phyloP scores from a whole-genome alignment of 2,888 invertebrate species.

The Nebria brevicollis region DNA sequence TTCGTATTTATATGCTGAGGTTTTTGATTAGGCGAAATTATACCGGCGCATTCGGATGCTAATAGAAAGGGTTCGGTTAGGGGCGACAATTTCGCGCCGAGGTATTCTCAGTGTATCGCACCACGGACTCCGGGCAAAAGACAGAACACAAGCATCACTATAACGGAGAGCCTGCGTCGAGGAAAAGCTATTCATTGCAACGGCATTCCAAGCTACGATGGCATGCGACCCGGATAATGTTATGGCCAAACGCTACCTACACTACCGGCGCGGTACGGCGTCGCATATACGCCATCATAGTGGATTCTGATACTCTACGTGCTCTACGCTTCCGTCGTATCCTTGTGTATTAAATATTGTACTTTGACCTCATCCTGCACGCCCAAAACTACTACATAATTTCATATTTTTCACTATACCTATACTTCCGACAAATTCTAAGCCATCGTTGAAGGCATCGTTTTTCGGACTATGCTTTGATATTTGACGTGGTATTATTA shows the following conservation, averaged over 20 bases:
- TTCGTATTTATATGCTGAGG: slow-evolving; percentile 17
- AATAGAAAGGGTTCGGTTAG: slow-evolving; percentile 24
- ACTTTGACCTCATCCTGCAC: not conserved
- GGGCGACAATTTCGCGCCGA: slow-evolving; percentile 14
- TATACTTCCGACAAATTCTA: slow-evolving; percentile 8
- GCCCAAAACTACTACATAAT: not conserved
- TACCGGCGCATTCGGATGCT: slow-evolving; percentile 24
- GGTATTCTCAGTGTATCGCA: slow-evolving; percentile 36
- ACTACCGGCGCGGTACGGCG: not conserved
- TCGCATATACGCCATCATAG: not conserved
- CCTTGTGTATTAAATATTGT: not conserved
- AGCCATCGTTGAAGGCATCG: too few relatives aligned
- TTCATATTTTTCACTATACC: not conserved
- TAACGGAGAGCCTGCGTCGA: not conserved
- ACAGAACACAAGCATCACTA: not conserved
- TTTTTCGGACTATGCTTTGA: too few relatives aligned
- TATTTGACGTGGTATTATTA: too few relatives aligned
- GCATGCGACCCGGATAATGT: slow-evolving; percentile 32
- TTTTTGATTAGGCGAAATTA: slow-evolving; percentile 27
- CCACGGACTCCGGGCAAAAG: not conserved
- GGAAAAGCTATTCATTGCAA: slow-evolving; percentile 37
- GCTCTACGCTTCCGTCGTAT: not conserved
- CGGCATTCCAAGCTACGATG: slow-evolving; percentile 30
- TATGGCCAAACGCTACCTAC: not conserved
- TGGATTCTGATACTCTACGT: not conserved